Evolutionary conservation across 2,113 vertebrate species (phyloP), one percentile per base, ranked within the genome.

Genomic region (Ctenodactylus gundi): DNA sequence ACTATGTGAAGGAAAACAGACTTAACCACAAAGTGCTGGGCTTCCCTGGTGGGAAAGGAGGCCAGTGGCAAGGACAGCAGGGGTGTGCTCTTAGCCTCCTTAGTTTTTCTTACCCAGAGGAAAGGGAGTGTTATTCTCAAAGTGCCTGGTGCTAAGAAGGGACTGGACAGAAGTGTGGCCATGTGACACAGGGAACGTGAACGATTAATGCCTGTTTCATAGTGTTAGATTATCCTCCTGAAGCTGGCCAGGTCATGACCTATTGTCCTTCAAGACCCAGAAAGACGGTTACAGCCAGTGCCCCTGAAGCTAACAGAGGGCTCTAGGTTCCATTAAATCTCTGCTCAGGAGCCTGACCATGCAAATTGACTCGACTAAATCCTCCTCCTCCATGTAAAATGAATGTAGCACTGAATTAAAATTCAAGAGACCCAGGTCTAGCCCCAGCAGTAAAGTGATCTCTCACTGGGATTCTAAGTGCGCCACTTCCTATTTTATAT

Each of bases 371-470:
- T 29, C 39, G 10, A 6, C 51, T 58, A 1, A 27, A 31, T 46
- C 64, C 44, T 3, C 34, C 6, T 64, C 60, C 21, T 75, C 36
- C 34, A 7, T 6, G 41, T 51, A 12, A 12, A 53, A 20, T 49
- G 55, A 49, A 21, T n/a, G 44, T 25, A 85, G 7, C 62, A n/a
- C 15, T 18, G 53, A 31, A 1, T 75, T n/a, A 12, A 0, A 0
- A 49, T 36, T 27, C 39, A 11, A 36, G 27, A 60, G 53, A 87
- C 36, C 20, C 51, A 41, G 44, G n/a, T 80, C 36, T 39, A 41
- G 29, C 58, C 31, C 1, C 9, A 6, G 0, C 41, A 44, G 0
- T 17, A 12, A 10, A 7, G 9, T 29, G 0, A 1, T 2, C 4
- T 68, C 1, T 0, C 4, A 67, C 1, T 44, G 51, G 58, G 55